phyloP scores from a whole-genome alignment of 2,113 vertebrate genomes.

The Arizona elegans region DNA sequence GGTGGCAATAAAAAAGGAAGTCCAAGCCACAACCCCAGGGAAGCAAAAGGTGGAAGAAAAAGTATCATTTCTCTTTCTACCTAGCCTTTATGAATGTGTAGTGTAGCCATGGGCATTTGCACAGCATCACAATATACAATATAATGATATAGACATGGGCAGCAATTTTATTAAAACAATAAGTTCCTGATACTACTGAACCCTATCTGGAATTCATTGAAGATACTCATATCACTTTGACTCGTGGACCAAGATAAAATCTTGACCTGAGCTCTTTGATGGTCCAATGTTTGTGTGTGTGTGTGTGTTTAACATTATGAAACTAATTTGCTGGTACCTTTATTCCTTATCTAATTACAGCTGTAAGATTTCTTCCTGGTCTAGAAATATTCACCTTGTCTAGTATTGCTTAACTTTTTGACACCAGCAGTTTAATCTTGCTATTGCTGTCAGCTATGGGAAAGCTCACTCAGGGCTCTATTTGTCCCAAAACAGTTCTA shows the following conservation, averaged over 20 bases:
- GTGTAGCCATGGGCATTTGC: background rate
- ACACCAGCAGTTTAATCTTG: background rate
- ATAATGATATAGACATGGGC: background rate
- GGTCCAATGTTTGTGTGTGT: background rate
- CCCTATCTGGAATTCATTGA: background rate
- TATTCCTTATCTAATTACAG: background rate
- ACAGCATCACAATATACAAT: background rate
- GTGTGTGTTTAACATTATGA: background rate
- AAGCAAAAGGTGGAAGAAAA: background rate
- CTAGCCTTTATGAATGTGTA: background rate
- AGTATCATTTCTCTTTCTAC: background rate
- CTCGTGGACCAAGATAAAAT: background rate
- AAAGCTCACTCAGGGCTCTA: background rate
- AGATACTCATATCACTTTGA: background rate
- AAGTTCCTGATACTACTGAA: background rate
- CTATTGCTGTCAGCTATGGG: background rate
- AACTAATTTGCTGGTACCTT: background rate
- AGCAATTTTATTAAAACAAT: background rate
- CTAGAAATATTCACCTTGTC: background rate
- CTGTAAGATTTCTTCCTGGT: background rate
- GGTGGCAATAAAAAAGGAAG: background rate
- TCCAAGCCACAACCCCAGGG: background rate
- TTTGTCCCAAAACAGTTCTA: background rate
- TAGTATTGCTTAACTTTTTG: background rate
- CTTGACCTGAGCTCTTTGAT: background rate